phyloP scores from a whole-genome alignment of 2,797 vertebrate genomes.

The Lates japonicus region DNA sequence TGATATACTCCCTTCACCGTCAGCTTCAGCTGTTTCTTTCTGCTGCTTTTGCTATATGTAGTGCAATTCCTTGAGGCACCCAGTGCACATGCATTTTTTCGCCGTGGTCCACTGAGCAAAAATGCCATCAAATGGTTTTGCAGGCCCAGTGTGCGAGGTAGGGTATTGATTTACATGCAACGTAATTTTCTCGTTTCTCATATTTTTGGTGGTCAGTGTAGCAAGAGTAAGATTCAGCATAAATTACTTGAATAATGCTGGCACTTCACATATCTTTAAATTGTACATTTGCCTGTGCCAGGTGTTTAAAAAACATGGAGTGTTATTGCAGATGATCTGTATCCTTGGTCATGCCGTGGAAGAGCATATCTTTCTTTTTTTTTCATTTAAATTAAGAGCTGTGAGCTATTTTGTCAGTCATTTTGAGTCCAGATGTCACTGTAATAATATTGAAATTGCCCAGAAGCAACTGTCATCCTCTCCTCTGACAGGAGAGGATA shows the following conservation, averaged over 20 bases:
- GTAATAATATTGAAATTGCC: slow-evolving; percentile 49
- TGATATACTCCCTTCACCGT: neutral
- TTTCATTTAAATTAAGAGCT: slow-evolving; percentile 25
- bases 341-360: neutral
- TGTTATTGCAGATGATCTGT: slow-evolving; percentile 1
- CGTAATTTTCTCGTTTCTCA: slow-evolving; percentile 59
- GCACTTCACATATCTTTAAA: slow-evolving; percentile 29
- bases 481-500: slow-evolving; percentile 1
- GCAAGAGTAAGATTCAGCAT: slow-evolving; percentile 50
- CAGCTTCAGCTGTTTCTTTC: slow-evolving; percentile 22
- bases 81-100: slow-evolving; percentile 28
- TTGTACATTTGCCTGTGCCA: neutral
- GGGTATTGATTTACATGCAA: slow-evolving; percentile 73
- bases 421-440: slow-evolving; percentile 37
- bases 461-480: slow-evolving; percentile 33
- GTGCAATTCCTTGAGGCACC: slow-evolving; percentile 29
- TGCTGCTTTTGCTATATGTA: slow-evolving; percentile 41
- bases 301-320: slow-evolving; percentile 35
- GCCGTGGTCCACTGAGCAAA: slow-evolving; percentile 51
- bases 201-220: slow-evolving; percentile 41
- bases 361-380: slow-evolving; percentile 20
- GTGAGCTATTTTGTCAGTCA: slow-evolving; percentile 22
- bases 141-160: slow-evolving; percentile 49
- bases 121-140: slow-evolving; percentile 68
- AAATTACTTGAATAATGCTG: slow-evolving; percentile 47